These are phyloP conservation scores for Ctenosaura bakeri DNA, from an alignment of 2,797 vertebrate genomes.

Conservation along the genomic window DNA sequence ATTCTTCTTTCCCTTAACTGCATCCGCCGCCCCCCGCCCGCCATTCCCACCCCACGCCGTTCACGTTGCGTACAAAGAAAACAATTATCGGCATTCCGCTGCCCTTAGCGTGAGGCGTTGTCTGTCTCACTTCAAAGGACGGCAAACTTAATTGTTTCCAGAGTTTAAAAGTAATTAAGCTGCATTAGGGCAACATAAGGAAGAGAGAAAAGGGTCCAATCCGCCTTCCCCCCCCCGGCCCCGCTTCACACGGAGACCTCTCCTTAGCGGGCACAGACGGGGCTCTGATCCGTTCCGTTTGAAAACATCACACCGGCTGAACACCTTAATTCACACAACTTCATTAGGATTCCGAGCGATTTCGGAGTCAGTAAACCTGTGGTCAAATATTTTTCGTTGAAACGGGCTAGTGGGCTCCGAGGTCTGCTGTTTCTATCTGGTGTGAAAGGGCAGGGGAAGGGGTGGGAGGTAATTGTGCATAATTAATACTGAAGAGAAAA, in stretches of 20 bases:
- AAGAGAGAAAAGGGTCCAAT: neutral
- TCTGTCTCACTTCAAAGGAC: conserved; percentile 78
- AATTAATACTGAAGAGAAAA: conserved; percentile 84
- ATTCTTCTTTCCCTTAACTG: neutral
- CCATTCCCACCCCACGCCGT: conserved; percentile 62
- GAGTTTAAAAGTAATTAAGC: conserved; percentile 83
- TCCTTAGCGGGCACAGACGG: neutral
- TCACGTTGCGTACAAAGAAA: conserved; percentile 57
- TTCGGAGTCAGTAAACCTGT: neutral
- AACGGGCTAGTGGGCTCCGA: conserved; percentile 53
- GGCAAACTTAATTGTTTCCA: conserved; percentile 82
- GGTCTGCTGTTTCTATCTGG: conserved; percentile 67
- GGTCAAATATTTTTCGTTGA: neutral
- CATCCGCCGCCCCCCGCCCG: neutral
- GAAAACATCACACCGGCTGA: neutral
- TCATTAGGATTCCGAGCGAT: neutral
- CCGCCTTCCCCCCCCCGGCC: neutral
- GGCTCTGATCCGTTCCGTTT: neutral
- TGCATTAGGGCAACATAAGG: conserved; percentile 67
- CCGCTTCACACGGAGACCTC: conserved; percentile 27
- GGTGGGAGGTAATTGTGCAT: conserved; percentile 78
- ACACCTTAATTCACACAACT: neutral
- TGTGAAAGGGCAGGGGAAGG: conserved; percentile 59
- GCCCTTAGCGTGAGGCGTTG: conserved; percentile 55
- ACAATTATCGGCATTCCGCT: conserved; percentile 59